Evolutionary conservation across 2,113 vertebrate species (phyloP).

Genomic region (Boulengeromyrus knoepffleri): DNA sequence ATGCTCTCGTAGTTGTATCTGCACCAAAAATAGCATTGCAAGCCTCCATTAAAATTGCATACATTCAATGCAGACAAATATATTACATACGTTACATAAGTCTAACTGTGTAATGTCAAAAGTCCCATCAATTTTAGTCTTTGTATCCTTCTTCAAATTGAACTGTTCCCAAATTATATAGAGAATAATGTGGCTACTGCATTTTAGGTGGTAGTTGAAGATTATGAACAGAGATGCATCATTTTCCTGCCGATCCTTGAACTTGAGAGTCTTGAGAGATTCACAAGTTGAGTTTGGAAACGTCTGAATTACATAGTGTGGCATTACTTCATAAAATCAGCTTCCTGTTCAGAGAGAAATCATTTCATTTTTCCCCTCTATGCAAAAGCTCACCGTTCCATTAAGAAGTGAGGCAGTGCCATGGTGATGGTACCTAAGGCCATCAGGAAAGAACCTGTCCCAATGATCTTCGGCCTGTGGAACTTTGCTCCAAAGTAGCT

Average conservation of each 20-base stretch:
- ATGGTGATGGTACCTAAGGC: conserved; percentile 68
- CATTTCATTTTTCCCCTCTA: neutral
- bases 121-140: neutral
- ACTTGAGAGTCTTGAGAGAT: neutral
- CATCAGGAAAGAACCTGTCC: conserved; percentile 71
- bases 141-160: neutral
- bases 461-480: conserved; percentile 81
- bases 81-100: neutral
- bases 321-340: neutral
- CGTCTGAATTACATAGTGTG: neutral
- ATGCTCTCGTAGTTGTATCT: conserved; percentile 15
- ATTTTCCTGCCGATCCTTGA: neutral
- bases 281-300: neutral
- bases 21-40: neutral
- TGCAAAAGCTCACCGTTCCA: conserved; percentile 70
- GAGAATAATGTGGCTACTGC: neutral
- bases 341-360: neutral
- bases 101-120: neutral
- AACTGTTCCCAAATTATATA: neutral
- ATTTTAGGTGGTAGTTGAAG: neutral
- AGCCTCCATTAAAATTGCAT: neutral
- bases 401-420: conserved; percentile 90
- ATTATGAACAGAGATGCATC: neutral
- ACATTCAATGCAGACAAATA: neutral
- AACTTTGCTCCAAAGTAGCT: conserved; percentile 87